These are phyloP conservation scores for Leptinotarsa lineolata DNA, from an alignment of 1,140 invertebrate species.

Conservation along the genomic window DNA sequence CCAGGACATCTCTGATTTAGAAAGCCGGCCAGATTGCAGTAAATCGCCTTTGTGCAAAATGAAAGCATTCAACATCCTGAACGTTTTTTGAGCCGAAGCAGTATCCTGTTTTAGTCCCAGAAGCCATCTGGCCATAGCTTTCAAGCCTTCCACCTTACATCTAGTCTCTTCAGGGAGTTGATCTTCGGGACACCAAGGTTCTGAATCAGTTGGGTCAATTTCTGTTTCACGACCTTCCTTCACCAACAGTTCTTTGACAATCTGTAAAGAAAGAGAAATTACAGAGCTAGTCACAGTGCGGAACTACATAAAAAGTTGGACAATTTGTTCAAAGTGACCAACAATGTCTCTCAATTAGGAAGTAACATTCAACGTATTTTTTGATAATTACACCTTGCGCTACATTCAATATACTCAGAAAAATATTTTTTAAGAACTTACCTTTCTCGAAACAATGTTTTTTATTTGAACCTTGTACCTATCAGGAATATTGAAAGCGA, in stretches of 20 bases:
- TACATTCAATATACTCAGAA: too few relatives aligned
- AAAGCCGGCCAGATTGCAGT: constrained; percentile 73
- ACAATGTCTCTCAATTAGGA: too few relatives aligned
- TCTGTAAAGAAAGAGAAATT: constrained; percentile 56
- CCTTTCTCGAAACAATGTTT: constrained; percentile 90
- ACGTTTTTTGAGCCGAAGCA: constrained; percentile 90
- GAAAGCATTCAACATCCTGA: constrained; percentile 64
- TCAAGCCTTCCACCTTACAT: constrained; percentile 92
- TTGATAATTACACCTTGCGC: too few relatives aligned
- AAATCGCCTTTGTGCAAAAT: constrained; percentile 68
- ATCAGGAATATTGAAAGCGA: constrained; percentile 89
- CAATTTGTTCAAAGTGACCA: too few relatives aligned
- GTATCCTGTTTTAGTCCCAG: constrained; percentile 87
- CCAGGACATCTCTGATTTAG: constrained; percentile 89
- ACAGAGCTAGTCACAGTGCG: too few relatives aligned
- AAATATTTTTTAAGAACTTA: constrained; percentile 50
- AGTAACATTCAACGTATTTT: too few relatives aligned
- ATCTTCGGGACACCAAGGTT: constrained; percentile 87
- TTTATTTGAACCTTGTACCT: constrained; percentile 89
- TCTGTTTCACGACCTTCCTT: constrained; percentile 70
- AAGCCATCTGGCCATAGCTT: constrained; percentile 95
- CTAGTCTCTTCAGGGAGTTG: constrained; percentile 87
- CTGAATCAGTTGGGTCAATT: constrained; percentile 54
- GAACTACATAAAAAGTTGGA: too few relatives aligned
- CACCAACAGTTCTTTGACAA: constrained; percentile 93